Evolutionary conservation across 2,888 invertebrate species (phyloP).

Genomic region (Parnassius mnemosyne): DNA sequence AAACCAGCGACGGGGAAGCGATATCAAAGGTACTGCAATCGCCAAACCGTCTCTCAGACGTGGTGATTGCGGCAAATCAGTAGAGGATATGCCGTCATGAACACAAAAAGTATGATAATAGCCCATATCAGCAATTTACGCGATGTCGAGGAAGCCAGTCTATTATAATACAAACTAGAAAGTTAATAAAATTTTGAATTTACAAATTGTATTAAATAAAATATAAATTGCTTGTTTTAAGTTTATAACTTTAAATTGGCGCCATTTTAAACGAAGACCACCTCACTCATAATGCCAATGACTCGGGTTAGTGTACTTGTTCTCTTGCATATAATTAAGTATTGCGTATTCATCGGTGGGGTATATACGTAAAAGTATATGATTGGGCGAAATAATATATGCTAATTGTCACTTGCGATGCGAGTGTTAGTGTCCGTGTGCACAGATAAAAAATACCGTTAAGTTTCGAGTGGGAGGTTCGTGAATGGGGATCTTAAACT

Average conservation of each 20-base stretch:
- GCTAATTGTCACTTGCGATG: conserved; percentile 29
- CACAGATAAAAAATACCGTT: conserved; percentile 47
- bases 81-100: too few species aligned
- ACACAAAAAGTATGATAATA: too few species aligned
- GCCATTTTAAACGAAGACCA: conserved; percentile 42
- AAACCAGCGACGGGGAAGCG: too few species aligned
- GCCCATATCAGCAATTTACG: too few species aligned
- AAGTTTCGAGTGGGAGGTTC: conserved; percentile 43
- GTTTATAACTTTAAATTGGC: background rate
- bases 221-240: background rate
- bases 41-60: too few species aligned
- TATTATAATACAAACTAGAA: too few species aligned
- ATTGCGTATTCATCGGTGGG: conserved; percentile 9
- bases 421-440: conserved; percentile 31
- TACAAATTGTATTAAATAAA: too few species aligned
- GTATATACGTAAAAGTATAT: conserved; percentile 21
- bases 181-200: too few species aligned
- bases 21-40: too few species aligned
- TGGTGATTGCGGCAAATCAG: too few species aligned
- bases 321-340: conserved; percentile 25
- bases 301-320: conserved; percentile 32
- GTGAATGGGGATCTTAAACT: conserved; percentile 42
- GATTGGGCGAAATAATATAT: conserved; percentile 26
- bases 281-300: conserved; percentile 48
- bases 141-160: too few species aligned